Conservation (phyloP, 2,113 vertebrate genomes). For the Nyctibius bracteatus region DNA sequence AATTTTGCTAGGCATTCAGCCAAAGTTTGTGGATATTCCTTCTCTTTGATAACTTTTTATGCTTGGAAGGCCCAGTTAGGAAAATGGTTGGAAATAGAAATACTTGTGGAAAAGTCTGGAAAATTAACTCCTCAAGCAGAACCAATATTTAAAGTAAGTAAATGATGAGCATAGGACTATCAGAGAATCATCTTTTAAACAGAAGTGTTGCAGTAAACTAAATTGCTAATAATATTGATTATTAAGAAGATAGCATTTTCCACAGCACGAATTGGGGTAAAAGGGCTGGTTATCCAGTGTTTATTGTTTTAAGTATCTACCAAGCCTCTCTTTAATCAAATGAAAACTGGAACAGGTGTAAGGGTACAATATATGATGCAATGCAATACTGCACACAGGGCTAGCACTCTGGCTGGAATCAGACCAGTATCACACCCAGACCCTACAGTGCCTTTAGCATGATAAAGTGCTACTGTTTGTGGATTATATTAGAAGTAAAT, state of each 20-base stretch:
- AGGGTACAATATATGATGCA: background rate
- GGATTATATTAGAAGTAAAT: background rate
- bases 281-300: background rate
- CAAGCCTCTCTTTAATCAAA: background rate
- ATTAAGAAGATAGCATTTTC: background rate
- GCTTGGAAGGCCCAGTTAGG: background rate
- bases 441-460: background rate
- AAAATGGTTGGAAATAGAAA: background rate
- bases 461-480: background rate
- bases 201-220: background rate
- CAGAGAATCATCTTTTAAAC: background rate
- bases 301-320: background rate
- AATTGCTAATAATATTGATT: background rate
- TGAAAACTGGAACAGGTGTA: background rate
- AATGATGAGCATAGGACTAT: background rate
- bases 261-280: background rate
- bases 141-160: background rate
- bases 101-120: background rate
- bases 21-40: background rate
- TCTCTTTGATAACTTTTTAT: background rate
- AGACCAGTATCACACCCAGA: background rate
- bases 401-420: background rate
- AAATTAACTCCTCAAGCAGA: background rate
- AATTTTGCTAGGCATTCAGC: background rate
- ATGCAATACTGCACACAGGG: background rate